Base-by-base conservation (phyloP, 2,888 invertebrate genomes). In the Trachelus iudaicus region DNA sequence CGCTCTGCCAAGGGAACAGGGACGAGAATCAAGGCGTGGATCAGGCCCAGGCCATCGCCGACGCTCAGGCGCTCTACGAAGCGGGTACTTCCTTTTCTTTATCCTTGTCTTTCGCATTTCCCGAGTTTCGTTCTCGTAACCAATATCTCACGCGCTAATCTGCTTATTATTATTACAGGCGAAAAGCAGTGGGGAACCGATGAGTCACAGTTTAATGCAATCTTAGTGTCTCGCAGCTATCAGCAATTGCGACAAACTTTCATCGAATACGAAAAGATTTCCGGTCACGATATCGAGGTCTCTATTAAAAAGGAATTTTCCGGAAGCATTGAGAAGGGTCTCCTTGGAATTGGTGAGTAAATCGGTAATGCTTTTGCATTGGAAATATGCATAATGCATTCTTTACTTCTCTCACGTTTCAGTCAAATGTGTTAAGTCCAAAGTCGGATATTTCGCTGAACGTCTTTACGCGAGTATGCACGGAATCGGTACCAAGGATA, bases 181-280 rank as follows among this genome's bases (percentile, higher is more conserved):
- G 96, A 96, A 89, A 95, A 95, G 35, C 95, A 96, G 92, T 96
- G 97, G 96, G 97, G 98, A 76, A 98, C 98, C 0, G 97, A 98
- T 88, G 98, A 98, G 92, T 96, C 97, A 0, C 94, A 95, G 79
- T 98, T 98, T 93, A 97, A 97, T 92, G 93, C 95, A 79, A 96
- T 98, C 88, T 94, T 98, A 85, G 95, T 97, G 85, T 95, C 96
- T 76, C 95, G 97, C 89, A 98, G 97, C 85, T 98, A 96, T 91
- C 96, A 97, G 89, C 98, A 98, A 91, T 92, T 98, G 85, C 94
- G 97, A 89, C 94, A 95, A 92, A 95, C 96, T 82, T 97, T 98
- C 92, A 93, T 96, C 79, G 97, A 98, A 90, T 98, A 96, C 91
- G 96, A 96, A 91, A 95, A 95, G 84, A 87, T 96, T 81, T 94